phyloP scores from a whole-genome alignment of 2,888 invertebrate genomes.

The Bruchidius siliquastri region DNA sequence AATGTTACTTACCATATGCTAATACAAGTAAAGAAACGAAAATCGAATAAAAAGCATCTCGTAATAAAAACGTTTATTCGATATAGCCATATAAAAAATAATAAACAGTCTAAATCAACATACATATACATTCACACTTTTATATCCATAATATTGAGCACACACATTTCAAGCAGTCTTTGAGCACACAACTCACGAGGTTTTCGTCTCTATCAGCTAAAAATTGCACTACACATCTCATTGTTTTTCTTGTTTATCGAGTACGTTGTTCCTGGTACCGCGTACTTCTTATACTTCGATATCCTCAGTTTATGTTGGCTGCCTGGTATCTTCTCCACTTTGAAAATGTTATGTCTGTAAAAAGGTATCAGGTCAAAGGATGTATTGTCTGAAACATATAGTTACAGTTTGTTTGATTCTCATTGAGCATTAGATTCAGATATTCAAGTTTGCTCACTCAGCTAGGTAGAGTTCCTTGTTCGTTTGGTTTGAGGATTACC shows the following conservation, averaged over 20 bases:
- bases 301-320: constrained; percentile 58
- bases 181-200: background rate
- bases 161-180: background rate
- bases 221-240: constrained; percentile 62
- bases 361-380: background rate
- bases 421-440: too few species aligned
- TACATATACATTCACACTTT: background rate
- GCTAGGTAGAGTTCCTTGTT: too few species aligned
- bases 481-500: too few species aligned
- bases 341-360: constrained; percentile 57
- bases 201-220: constrained; percentile 21
- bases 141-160: background rate
- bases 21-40: too few species aligned
- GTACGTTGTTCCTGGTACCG: constrained; percentile 66
- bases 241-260: constrained; percentile 74
- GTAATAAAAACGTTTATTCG: constrained; percentile 5
- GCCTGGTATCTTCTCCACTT: constrained; percentile 62
- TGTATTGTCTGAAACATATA: too few species aligned
- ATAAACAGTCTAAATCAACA: background rate
- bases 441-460: too few species aligned
- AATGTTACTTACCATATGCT: too few species aligned
- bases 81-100: constrained; percentile 3
- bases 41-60: background rate
- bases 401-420: too few species aligned
- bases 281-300: constrained; percentile 52